These are phyloP conservation scores for Bubo blakistoni DNA, from an alignment of 2,113 vertebrate genomes.

Conservation along the genomic window DNA sequence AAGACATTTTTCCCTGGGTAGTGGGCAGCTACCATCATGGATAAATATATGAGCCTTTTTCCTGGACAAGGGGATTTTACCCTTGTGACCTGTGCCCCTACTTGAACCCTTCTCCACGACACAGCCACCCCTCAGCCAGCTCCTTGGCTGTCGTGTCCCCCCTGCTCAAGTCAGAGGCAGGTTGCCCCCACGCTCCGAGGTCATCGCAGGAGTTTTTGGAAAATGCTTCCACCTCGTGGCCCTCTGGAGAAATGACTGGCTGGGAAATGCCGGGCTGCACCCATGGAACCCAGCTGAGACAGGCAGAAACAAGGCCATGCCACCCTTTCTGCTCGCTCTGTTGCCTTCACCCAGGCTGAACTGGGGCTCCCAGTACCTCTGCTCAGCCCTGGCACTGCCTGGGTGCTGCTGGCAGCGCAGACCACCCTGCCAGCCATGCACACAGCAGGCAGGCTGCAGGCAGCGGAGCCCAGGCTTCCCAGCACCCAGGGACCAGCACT, in stretches of 20 bases:
- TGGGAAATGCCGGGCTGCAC: neutral
- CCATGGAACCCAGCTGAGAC: accelerated
- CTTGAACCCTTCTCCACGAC: neutral
- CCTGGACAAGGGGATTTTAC: neutral
- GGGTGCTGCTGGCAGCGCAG: neutral
- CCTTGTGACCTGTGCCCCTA: neutral
- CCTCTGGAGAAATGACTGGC: neutral
- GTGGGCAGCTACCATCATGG: accelerated
- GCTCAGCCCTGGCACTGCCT: neutral
- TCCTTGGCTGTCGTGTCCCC: neutral
- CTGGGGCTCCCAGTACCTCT: neutral
- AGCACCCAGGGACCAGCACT: neutral
- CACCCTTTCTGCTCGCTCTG: accelerated
- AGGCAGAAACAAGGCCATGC: accelerated
- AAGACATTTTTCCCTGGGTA: accelerated
- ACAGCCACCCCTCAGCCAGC: neutral
- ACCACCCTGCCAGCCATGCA: neutral
- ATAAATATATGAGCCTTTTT: neutral
- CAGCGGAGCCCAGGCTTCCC: neutral
- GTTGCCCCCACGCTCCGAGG: too few relatives aligned
- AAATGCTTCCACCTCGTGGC: conserved; percentile 58
- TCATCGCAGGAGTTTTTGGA: neutral
- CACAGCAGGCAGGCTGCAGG: neutral
- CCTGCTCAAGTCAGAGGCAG: accelerated
- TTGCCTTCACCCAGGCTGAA: neutral